A percentile compares a stretch with the other conserved stretches of the same genome.
Conservation (phyloP, 2,797 vertebrate genomes). For the Esox masquinongy region DNA sequence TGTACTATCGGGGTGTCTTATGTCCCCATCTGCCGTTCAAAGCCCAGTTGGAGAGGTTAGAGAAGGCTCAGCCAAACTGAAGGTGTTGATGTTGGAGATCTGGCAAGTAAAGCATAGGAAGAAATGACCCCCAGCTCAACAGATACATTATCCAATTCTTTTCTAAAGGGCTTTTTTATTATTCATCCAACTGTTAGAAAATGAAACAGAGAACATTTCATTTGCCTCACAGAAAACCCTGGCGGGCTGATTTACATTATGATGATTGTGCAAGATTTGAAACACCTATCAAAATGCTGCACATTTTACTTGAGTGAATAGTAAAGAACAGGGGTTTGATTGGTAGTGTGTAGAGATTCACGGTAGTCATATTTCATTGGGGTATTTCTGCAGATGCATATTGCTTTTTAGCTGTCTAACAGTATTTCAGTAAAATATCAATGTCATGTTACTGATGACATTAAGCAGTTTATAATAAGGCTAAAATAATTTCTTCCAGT, state of each 20-base stretch:
- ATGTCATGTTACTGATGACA: neutral
- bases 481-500: neutral
- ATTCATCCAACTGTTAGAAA: neutral
- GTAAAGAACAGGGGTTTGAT: constrained; percentile 50
- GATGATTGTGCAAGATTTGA: constrained; percentile 64
- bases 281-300: constrained; percentile 48
- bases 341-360: constrained; percentile 38
- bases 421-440: neutral
- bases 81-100: neutral
- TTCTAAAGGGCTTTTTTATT: neutral
- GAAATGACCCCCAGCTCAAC: neutral
- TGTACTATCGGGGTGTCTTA: neutral
- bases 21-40: neutral
- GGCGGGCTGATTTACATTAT: constrained; percentile 56
- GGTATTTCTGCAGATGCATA: constrained; percentile 36
- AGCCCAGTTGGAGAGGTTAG: neutral
- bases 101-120: neutral
- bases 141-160: neutral
- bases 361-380: constrained; percentile 44
- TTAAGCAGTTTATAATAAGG: neutral
- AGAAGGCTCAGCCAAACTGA: neutral
- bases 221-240: neutral
- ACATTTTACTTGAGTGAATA: constrained; percentile 36
- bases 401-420: constrained; percentile 13
- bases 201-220: neutral